Base-by-base conservation (phyloP, 2,113 vertebrate genomes). In the Colinus virginianus region DNA sequence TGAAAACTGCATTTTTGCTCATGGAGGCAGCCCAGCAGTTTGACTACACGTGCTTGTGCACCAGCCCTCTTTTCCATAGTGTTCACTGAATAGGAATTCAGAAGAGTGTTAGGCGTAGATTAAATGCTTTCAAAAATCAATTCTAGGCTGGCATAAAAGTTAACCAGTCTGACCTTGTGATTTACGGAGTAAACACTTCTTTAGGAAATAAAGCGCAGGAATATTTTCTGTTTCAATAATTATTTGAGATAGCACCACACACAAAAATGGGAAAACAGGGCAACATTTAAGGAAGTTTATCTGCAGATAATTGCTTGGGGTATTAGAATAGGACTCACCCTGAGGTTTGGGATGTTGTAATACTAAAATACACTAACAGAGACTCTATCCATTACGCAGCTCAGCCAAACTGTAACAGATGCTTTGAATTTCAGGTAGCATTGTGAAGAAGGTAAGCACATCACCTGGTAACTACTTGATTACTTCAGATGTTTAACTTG, bases 51-150 rank as follows among this genome's bases (percentile, higher is more conserved):
- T 12, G 22, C 75, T 88, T 87, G 49, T 48, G 46, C 68, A 32
- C 42, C 93, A 74, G 53, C 55, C 38, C 32, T 58, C 81, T 63
- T 70, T 69, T 66, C 78, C 56, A 9, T 78, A 85, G 49, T 56
- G 76, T 49, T 62, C 79, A 85, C 85, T 56, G 90, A 90, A 85
- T 0, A 88, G 84, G 68, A 79, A 95, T 88, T 84, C 70, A 46
- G 61, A 80, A 85, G 63, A 59, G 67, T 92, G 75, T 61, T 80
- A 68, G 56, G 32, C 1, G 1, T 21, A 84, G 85, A 93, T 91
- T 90, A 95, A 93, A 93, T 15, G 51, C 61, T 86, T 88, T 76
- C 81, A 90, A 91, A 95, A 95, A 91, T 91, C 94, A 95, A 53
- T 94, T 87, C 69, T 84, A 58, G 84, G 84, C 86, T 95, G 90